Evolutionary conservation across 2,113 vertebrate species (phyloP).

Genomic region (Picathartes gymnocephalus): DNA sequence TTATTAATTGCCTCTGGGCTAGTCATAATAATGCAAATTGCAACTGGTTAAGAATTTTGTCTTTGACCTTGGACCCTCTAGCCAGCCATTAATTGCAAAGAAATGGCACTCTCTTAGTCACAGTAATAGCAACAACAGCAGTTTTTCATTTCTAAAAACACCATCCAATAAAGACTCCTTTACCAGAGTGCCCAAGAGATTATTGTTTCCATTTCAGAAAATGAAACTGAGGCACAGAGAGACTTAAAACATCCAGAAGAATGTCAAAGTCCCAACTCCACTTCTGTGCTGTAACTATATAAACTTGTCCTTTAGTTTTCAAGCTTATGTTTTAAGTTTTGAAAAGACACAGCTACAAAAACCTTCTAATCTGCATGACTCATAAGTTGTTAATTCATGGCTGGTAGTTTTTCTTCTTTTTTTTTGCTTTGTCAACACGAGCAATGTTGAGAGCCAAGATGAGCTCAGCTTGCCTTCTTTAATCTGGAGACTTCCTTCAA

Average conservation of each 20-base stretch:
- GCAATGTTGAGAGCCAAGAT: not conserved
- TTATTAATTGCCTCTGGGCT: constrained; percentile 23
- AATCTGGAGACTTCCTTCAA: not conserved
- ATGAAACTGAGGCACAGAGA: not conserved
- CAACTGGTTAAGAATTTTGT: not conserved
- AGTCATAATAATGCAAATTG: not conserved
- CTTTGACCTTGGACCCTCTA: constrained; percentile 3
- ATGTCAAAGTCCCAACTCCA: not conserved
- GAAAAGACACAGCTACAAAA: not conserved
- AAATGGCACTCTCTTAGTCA: not conserved
- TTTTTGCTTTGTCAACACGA: not conserved
- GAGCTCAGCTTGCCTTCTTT: not conserved
- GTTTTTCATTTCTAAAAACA: not conserved
- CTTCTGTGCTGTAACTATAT: not conserved
- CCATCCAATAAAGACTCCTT: not conserved
- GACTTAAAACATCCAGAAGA: not conserved
- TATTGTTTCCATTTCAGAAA: not conserved
- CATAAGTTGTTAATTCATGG: not conserved
- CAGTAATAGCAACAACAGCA: not conserved
- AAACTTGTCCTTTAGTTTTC: not conserved
- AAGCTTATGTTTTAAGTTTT: not conserved
- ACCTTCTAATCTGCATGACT: not conserved
- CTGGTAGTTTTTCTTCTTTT: not conserved
- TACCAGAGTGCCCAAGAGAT: not conserved
- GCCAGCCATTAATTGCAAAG: constrained; percentile 2